Percentiles rank a stretch among this genome's conserved stretches.
Conservation (phyloP, 2,888 invertebrate species). For the Drosophila ezoana region DNA sequence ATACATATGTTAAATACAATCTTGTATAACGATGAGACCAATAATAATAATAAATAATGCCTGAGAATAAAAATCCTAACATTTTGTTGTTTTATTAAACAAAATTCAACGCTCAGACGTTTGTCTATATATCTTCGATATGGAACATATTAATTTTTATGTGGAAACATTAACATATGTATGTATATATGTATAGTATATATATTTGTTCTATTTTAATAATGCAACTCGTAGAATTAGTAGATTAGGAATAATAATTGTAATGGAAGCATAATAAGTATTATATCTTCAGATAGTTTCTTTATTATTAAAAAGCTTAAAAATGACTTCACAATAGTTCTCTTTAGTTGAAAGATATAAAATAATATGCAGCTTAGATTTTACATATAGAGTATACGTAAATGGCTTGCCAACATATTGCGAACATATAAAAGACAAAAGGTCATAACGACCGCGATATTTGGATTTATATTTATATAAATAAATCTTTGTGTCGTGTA, state of each 20-base stretch:
- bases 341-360: no score
- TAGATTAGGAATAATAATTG: neutral
- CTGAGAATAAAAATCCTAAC: constrained; percentile 58
- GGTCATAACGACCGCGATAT: constrained; percentile 26
- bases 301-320: no score
- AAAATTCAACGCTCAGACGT: constrained; percentile 19
- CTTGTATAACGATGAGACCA: constrained; percentile 66
- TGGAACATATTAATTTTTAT: constrained; percentile 5
- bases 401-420: constrained; percentile 2
- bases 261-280: no score
- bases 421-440: constrained; percentile 33
- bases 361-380: no score
- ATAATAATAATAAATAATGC: constrained; percentile 73
- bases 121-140: constrained; percentile 17
- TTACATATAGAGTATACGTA: neutral
- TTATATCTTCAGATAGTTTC: no score
- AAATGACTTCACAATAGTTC: no score
- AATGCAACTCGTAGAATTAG: neutral
- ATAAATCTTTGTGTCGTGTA: constrained; percentile 19
- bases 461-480: constrained; percentile 15
- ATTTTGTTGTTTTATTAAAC: constrained; percentile 74
- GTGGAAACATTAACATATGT: constrained; percentile 36
- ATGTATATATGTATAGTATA: constrained; percentile 37
- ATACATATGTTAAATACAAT: constrained; percentile 72
- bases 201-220: neutral